These are phyloP conservation scores for Hartigia nigra DNA, from an alignment of 2,888 invertebrate species.

Conservation along the genomic window DNA sequence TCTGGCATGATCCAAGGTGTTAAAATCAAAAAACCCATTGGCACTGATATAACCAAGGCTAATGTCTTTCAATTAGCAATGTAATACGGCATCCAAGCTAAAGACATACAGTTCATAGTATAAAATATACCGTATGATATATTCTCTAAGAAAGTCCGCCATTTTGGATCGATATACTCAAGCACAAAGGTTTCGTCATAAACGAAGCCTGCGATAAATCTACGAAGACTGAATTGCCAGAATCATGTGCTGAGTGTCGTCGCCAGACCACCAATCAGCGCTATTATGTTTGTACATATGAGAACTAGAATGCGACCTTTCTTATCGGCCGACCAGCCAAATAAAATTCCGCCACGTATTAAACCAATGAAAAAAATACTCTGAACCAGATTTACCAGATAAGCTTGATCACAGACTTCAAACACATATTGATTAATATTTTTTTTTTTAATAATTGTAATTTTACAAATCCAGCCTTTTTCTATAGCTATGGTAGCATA, in stretches of 20 bases:
- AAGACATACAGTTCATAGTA: conserved; percentile 65
- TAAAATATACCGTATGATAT: conserved; percentile 69
- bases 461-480: conserved; percentile 27
- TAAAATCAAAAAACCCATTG: conserved; percentile 61
- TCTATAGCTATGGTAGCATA: conserved; percentile 33
- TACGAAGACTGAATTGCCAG: conserved; percentile 41
- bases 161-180: conserved; percentile 68
- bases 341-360: conserved; percentile 44
- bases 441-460: neutral
- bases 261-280: conserved; percentile 38
- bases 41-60: conserved; percentile 65
- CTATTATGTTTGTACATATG: conserved; percentile 45
- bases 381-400: conserved; percentile 41
- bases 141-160: conserved; percentile 69
- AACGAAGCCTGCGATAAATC: conserved; percentile 43
- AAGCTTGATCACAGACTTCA: conserved; percentile 46
- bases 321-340: conserved; percentile 44
- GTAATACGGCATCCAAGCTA: conserved; percentile 69
- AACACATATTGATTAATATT: neutral
- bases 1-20: conserved; percentile 67
- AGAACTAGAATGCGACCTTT: conserved; percentile 43
- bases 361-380: conserved; percentile 49
- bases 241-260: conserved; percentile 32
- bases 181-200: conserved; percentile 53
- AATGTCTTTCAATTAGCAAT: conserved; percentile 66